Base-by-base conservation (phyloP, 2,113 vertebrate genomes). In the Xiphophorus hellerii region DNA sequence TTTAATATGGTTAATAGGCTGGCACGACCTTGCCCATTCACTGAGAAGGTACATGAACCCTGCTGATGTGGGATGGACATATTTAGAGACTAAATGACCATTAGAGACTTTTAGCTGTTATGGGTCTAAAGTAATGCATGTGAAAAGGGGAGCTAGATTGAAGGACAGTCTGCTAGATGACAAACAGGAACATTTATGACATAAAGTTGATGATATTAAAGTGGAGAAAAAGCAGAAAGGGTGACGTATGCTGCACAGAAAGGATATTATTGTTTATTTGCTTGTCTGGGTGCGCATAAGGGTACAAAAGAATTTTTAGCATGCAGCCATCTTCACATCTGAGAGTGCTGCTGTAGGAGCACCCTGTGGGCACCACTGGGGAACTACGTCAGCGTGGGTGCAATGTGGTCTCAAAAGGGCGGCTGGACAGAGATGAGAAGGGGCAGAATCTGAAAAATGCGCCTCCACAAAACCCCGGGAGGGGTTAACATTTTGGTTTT, bases 401-500 rank as follows among this genome's bases (percentile, higher is more conserved):
- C 83, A 82, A 77, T 85, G 87, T 84, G 81, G 86, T 83, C 73
- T 30, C 15, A 22, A n/a, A 60, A 70, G 80, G 84, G 91, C 58
- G 71, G 76, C 73, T 42, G 85, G 79, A 81, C 35, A 58, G 81
- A 74, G 73, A 76, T 75, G 77, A 84, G 77, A 81, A 82, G 89
- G 87, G 80, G 83, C 89, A 93, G 94, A 95, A 95, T 95, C 92
- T 92, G 84, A 95, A 93, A 95, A 92, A 95, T 95, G 92, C 66
- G 80, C 89, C 92, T 87, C 79, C 37, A 81, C 90, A 88, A 91
- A 92, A 85, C 86, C 88, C 80, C 35, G 78, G 84, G 84, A 86
- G 86, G 85, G 92, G 94, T 94, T 94, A 94, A 94, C 93, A 95
- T 95, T 95, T 95, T 94, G 94, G 82, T 93, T 94, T 94, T 93